Base-by-base conservation (phyloP, 1,140 invertebrate genomes). In the Drosophila biarmipes region DNA sequence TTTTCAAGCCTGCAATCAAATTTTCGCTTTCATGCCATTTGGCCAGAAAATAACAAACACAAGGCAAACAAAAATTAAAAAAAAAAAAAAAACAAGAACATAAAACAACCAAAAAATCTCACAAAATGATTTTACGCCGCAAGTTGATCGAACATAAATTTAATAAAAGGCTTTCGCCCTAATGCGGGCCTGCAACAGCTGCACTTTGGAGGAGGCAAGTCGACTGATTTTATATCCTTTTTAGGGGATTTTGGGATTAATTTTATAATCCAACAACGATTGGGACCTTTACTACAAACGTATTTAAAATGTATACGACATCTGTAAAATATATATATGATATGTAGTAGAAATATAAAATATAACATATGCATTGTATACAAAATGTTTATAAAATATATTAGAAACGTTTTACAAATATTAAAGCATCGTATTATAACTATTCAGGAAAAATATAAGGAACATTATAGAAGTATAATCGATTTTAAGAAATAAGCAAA, bases 21-120 rank as follows among this genome's bases (percentile, higher is more conserved):
- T 86, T 87, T 87, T 87, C 82, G 82, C 84, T 87, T 87, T 87
- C 84, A 87, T 87, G 82, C 82, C 74, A 87, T 86, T 80, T 80
- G 78, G 78, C 55, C 46, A 74, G 51, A 51, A 53, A 54, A 76
- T 48, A 56, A 56, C 48, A 68, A 69, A 69, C 62, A 66, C 40
- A 17, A 52, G 21, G 11, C 14, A 17, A 10, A 15, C 14, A 49
- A 51, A 27, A n/a, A 19, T 4, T 11, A 21, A 51, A 52, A 35
- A 24, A 38, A 38, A 27, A 35, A 17, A 19, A 31, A 21, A n/a
- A 19, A 31, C 5, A 35, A 57, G 15, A 40, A 37, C 21, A 31
- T 49, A 15, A 67, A 45, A 38, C 12, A 35, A 21, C 31, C 8
- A 15, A 46, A 75, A 31, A 46, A 56, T 17, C 38, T 46, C 21